Evolutionary conservation across 2,888 invertebrate genomes (phyloP), one percentile per base, ranked within the genome.

Genomic region (Drosophila helvetica): DNA sequence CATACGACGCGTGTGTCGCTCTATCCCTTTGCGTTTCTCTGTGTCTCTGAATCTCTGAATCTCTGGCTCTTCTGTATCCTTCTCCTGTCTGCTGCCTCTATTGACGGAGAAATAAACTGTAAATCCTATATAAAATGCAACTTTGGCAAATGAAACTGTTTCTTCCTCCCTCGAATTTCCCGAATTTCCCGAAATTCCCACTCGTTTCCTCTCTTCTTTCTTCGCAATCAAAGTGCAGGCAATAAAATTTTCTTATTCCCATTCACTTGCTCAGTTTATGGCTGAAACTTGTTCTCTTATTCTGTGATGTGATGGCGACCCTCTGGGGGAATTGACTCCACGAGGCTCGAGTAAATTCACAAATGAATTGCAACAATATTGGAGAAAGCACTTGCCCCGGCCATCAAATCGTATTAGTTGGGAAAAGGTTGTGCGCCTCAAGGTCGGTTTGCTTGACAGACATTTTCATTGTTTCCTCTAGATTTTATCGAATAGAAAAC

Each of bases 211-310:
- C 65, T 56, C 62, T 78, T 73, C 75, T 64, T 67, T 47, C 70
- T 81, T 72, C 68, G 72, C 83, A 80, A 80, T 71, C 68, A 73
- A 71, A 80, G 61, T 80, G 80, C 78, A 76, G 48, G 42, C 54
- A 48, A 66, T 66, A 64, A 66, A 66, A 66, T 5, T 33, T 33
- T 33, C 33, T 55, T 15, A 18, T 55, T 22, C 18, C 52, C 38
- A 52, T 38, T 52, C 38, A 38, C 19, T 52, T 38, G 38, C 52
- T 18, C 33, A 64, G 55, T 55, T 55, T 50, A 65, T 64, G 65
- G 48, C n/a, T 6, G 25, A 9, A 9, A 15, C 22, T 8, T 27
- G 8, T 19, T 33, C 33, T 12, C 33, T 33, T 33, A 5, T 1
- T 12, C 33, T 30, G 30, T 10, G 30, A 30, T 30, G 30, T 9